Percentiles rank a stretch among this genome's conserved stretches.
Evolutionary conservation across 2,888 invertebrate species (phyloP).

Genomic region (Teleiodes luculella): DNA sequence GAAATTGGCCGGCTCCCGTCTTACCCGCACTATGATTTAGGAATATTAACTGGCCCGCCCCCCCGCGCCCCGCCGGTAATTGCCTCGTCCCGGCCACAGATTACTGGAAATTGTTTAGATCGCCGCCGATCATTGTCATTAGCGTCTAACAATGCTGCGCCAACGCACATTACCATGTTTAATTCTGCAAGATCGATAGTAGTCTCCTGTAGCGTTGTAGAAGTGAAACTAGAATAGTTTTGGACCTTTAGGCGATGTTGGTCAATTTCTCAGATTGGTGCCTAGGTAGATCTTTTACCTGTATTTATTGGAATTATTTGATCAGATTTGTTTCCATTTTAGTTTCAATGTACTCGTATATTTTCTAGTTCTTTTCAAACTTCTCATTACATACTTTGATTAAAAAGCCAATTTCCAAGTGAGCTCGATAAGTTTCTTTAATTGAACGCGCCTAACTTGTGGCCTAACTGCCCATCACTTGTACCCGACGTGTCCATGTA

Average conservation of each 20-base stretch:
- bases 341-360: no score
- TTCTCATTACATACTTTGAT: no score
- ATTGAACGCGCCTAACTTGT: not conserved
- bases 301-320: no score
- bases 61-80: not conserved
- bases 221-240: no score
- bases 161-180: not conserved
- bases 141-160: constrained; percentile 15
- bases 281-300: no score
- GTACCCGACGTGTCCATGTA: not conserved
- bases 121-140: constrained; percentile 23
- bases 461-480: not conserved
- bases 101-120: constrained; percentile 10
- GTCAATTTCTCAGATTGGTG: no score
- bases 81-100: constrained; percentile 9
- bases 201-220: not conserved
- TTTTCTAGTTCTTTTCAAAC: no score
- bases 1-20: constrained; percentile 42
- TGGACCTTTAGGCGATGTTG: no score
- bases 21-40: constrained; percentile 51
- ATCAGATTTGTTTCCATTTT: no score
- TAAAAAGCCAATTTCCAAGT: not conserved
- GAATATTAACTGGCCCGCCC: constrained; percentile 37
- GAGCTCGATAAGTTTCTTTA: not conserved
- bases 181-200: not conserved